Base-by-base conservation (phyloP, 2,888 invertebrate genomes). In the Carpatolechia fugitivella region DNA sequence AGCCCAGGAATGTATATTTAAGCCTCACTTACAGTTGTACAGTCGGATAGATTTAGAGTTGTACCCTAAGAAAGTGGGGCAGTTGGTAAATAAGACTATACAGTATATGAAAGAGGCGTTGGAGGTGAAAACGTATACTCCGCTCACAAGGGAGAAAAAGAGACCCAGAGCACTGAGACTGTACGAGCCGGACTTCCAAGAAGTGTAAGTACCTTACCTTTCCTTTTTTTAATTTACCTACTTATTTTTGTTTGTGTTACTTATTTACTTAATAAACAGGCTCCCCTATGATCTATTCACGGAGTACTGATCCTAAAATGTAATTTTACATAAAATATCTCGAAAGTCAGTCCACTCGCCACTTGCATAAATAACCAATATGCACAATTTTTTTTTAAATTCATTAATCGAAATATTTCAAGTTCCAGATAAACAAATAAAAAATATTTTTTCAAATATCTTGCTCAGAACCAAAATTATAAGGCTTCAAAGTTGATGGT, bases 161-260 rank as follows among this genome's bases (percentile, higher is more conserved):
- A 94, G 92, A 72, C 97, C 97, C 0, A 97, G 96, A 79, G 93
- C 95, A 0, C 83, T 98, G 62, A 94, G 95, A 67, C 78, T 97
- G 50, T 95, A 96, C 70, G 98, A 98, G 77, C 98, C 98, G 0
- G 94, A 94, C 69, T 93, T 98, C 60, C 95, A 96, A 66, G 93
- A 93, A 79, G 93, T 97, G 93, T 97, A 92, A 92, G 96, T 94
- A 74, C 80, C 59, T 29, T 49, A 1, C 40, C 14, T n/a, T 62
- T 58, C 56, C 46, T 47, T 44, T 18, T 13, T 52, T 0, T 40
- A 7, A 18, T 18, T 40, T 14, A 5, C 46, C 53, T 33, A 50
- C 29, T 8, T 10, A 11, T 31, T 7, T 31, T 36, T 36, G 1
- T 36, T 1, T 7, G n/a, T n/a, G n/a, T n/a, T n/a, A n/a, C n/a